Conservation (phyloP, 1,140 invertebrate species). For the Megathymus violae region DNA sequence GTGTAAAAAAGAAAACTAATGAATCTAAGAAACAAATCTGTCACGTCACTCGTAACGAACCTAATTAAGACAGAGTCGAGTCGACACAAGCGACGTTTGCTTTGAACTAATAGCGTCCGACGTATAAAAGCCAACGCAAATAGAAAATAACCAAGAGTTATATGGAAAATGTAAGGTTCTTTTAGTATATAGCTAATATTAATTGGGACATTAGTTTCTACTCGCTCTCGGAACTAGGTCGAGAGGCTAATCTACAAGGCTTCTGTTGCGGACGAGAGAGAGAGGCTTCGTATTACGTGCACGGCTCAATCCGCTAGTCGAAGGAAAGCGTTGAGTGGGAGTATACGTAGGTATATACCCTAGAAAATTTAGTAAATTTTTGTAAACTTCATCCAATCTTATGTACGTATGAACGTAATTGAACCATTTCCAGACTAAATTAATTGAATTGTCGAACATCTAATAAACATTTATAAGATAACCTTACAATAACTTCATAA, state of each 20-base stretch:
- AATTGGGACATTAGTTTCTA: constrained; percentile 4
- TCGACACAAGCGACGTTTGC: neutral
- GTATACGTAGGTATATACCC: too few species aligned
- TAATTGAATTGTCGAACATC: too few species aligned
- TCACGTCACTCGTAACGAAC: neutral
- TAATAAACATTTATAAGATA: too few species aligned
- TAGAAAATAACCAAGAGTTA: neutral
- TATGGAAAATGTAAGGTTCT: neutral
- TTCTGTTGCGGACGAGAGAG: constrained; percentile 1
- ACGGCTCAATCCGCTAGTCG: neutral
- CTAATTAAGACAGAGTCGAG: neutral
- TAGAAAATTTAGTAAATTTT: too few species aligned
- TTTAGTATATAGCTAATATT: constrained; percentile 1
- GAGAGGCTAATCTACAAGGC: constrained; percentile 2
- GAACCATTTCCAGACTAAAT: too few species aligned
- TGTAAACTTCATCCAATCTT: too few species aligned
- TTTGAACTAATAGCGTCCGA: neutral
- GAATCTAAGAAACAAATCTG: too few species aligned
- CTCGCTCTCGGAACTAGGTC: constrained; percentile 1
- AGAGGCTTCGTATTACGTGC: neutral
- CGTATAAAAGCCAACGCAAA: neutral
- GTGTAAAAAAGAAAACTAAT: too few species aligned
- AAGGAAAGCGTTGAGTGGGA: neutral
- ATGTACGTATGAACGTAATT: too few species aligned
- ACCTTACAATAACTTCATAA: too few species aligned